Base-by-base conservation (phyloP, 2,797 vertebrate species). In the Clarias laeviceps region DNA sequence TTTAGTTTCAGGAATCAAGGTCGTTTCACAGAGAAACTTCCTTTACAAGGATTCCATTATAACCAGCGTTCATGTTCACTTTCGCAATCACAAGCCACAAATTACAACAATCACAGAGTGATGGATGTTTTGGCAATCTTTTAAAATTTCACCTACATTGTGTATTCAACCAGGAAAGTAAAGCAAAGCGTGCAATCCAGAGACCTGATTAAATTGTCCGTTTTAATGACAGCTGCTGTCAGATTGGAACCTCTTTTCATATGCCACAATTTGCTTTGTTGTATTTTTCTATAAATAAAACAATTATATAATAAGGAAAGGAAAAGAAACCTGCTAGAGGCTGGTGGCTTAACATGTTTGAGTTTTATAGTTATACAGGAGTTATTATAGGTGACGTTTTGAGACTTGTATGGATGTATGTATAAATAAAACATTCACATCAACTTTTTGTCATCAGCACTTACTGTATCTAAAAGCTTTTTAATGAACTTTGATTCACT, bases 51-150 rank as follows among this genome's bases (percentile, higher is more conserved):
- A 32, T 32, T 77, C 2, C 54, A 34, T 57, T 34, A 34, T 34
- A 34, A 29, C 27, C 73, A 20, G 73, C 17, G 7, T 77, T 72
- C 9, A 72, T 12, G 5, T 72, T 76, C 50, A 22, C 17, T 20
- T 54, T 74, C 9, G 45, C 7, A 29, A 57, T 57, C 73, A 76
- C 27, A 12, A 29, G 32, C 32, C 73, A 76, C 27, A 12, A 32
- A 76, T 57, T 56, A 12, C 73, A 76, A 54, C 73, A 57, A 32
- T 76, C 73, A 57, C n/a, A 76, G 50, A 76, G 20, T 56, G 73
- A 57, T 57, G 17, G 69, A 45, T n/a, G 22, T 72, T 45, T 72
- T 2, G 37, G 2, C 54, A 74, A 56, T 74, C n/a, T 20, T 76
- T 76, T 32, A 12, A 73, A 24, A 15, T n/a, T 50, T 73, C 40